A percentile compares a stretch with the other conserved stretches of the same genome.
These are phyloP conservation scores for Tenualosa ilisha DNA, from an alignment of 2,797 vertebrate genomes.

Conservation along the genomic window DNA sequence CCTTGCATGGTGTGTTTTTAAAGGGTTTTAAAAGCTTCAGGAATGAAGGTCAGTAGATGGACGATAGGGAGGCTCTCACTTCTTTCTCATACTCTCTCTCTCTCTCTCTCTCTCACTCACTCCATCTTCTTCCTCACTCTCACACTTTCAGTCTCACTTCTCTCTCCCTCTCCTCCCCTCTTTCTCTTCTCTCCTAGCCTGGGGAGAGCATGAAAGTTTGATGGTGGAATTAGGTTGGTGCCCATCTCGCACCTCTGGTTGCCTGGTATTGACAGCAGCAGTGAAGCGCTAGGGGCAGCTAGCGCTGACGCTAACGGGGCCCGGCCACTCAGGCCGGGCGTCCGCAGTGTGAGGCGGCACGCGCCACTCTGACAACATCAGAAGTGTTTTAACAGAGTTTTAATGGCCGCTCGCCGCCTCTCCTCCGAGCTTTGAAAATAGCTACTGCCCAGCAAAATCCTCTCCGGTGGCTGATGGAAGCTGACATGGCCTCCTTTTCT, in stretches of 20 bases:
- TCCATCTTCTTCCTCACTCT: constrained; percentile 14
- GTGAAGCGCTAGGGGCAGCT: constrained; percentile 84
- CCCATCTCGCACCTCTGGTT: constrained; percentile 94
- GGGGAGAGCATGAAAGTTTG: constrained; percentile 92
- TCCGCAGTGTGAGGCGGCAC: constrained; percentile 42
- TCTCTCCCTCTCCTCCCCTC: constrained; percentile 57
- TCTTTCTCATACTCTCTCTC: constrained; percentile 50
- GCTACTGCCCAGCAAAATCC: constrained; percentile 64
- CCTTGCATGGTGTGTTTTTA: constrained; percentile 52
- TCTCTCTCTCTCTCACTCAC: constrained; percentile 44
- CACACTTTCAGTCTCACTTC: not conserved
- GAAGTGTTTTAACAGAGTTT: constrained; percentile 99
- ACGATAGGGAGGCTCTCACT: constrained; percentile 45
- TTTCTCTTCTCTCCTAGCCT: constrained; percentile 55
- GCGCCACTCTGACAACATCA: constrained; percentile 88
- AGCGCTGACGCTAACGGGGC: constrained; percentile 71
- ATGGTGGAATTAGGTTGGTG: constrained; percentile 97
- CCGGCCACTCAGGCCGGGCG: constrained; percentile 81
- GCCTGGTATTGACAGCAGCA: constrained; percentile 96
- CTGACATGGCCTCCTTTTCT: constrained; percentile 85
- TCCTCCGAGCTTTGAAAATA: constrained; percentile 90
- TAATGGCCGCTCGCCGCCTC: constrained; percentile 88
- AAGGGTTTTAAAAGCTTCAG: constrained; percentile 71
- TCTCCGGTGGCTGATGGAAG: constrained; percentile 75
- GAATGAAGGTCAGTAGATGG: constrained; percentile 76